Conservation (phyloP, 2,888 invertebrate genomes). For the Sclerodermus sp. region DNA sequence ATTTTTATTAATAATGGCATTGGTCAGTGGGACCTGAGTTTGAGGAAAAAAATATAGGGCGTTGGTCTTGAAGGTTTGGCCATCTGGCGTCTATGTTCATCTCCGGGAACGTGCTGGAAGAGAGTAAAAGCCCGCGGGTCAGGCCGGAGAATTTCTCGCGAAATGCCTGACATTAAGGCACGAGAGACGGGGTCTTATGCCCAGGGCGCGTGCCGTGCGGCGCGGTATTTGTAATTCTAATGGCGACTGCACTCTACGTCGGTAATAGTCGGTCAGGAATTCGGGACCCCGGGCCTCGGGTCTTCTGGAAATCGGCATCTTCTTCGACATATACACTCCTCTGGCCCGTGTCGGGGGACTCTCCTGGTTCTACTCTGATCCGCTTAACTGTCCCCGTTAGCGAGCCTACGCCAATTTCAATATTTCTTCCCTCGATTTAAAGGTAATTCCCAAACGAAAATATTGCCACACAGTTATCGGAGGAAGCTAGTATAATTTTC, state of each 20-base stretch:
- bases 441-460: no score
- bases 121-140: no score
- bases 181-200: slow-evolving; percentile 35
- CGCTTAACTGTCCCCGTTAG: neutral
- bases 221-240: slow-evolving; percentile 51
- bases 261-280: slow-evolving; percentile 30
- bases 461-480: no score
- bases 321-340: neutral
- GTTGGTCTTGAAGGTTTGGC: neutral
- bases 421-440: no score
- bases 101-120: no score
- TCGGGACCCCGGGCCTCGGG: slow-evolving; percentile 16
- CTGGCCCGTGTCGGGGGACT: neutral
- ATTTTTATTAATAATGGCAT: no score
- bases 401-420: slow-evolving; percentile 2
- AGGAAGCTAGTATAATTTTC: no score
- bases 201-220: slow-evolving; percentile 47
- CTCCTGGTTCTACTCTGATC: no score
- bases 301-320: slow-evolving; percentile 14
- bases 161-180: slow-evolving; percentile 43
- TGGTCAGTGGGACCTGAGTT: no score
- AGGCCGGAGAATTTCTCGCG: slow-evolving; percentile 37
- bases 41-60: no score
- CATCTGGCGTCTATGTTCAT: slow-evolving; percentile 25
- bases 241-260: slow-evolving; percentile 25